Evolutionary conservation across 2,888 invertebrate genomes (phyloP).

Genomic region (Balanococcus diminutus): DNA sequence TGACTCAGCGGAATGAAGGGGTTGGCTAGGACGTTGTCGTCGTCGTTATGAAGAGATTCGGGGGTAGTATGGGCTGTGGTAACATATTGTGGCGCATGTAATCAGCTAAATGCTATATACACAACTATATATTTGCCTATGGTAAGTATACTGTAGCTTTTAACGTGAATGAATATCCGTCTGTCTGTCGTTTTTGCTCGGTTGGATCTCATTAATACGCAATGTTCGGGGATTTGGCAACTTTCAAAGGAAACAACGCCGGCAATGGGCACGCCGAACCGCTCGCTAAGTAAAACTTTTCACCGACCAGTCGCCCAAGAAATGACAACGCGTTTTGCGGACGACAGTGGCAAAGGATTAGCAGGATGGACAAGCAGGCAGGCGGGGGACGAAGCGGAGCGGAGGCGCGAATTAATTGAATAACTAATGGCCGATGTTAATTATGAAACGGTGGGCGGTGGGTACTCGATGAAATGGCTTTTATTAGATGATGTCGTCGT

Average conservation of each 20-base stretch:
- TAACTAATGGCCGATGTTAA: constrained; percentile 27
- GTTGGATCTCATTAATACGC: constrained; percentile 23
- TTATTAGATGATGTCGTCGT: constrained; percentile 11
- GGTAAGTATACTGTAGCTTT: neutral
- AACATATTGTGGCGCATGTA: neutral
- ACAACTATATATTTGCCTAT: no score
- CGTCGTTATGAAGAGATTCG: neutral
- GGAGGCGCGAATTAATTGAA: constrained; percentile 10
- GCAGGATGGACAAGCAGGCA: no score
- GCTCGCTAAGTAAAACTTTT: neutral
- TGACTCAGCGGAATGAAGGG: neutral
- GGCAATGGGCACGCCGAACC: neutral
- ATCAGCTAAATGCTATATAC: constrained; percentile 12
- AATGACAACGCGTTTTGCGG: neutral
- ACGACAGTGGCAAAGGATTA: neutral
- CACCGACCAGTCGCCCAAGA: neutral
- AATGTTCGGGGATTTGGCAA: constrained; percentile 1
- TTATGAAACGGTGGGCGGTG: neutral
- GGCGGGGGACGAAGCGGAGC: neutral
- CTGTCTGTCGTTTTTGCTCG: neutral
- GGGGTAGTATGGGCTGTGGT: neutral
- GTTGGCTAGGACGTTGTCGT: neutral
- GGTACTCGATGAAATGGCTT: neutral
- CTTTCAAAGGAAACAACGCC: neutral
- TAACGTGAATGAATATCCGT: neutral